Base-by-base conservation (phyloP, 2,888 invertebrate genomes). In the Aromia moschata region DNA sequence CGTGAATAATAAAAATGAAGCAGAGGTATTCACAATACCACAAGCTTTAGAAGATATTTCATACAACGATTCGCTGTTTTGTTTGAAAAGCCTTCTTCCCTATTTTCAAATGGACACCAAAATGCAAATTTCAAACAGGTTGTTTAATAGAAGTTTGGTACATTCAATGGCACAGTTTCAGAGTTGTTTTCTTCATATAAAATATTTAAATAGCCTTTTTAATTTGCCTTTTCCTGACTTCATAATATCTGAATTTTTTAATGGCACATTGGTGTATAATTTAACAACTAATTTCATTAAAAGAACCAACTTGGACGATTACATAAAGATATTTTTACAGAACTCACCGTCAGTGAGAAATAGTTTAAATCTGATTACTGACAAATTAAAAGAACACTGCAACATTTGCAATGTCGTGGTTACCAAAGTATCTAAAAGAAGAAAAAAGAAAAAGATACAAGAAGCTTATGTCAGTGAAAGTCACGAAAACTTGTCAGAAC, bases 201-300 rank as follows among this genome's bases (percentile, higher is more conserved):
- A 85, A 67, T 80, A 85, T 68, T 78, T 93, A 7, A 93, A 93
- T 80, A 82, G 81, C 0, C 72, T 93, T 33, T 83, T 92, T 47
- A 81, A 84, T 56, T 82, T 79, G 56, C 89, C 89, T 0, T 87
- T 86, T 71, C 74, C 82, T 30, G 78, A 81, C 64, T 84, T 86
- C 36, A 79, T 82, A 31, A 83, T 89, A 72, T 84, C 85, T n/a
- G 85, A 86, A 69, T 82, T 86, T 61, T 91, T 85, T 67, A 89
- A 91, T 78, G 92, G 93, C 0, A 89, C 91, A 0, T 88, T 92
- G 77, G 76, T 90, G 0, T 93, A 92, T 70, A 93, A 93, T 80
- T 79, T 90, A 17, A 87, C 87, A 57, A 78, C 80, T 18, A 86
- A 87, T 78, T 82, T 92, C 44, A 85, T 84, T 60, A 74, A 77